These are phyloP conservation scores for Catharus fuscescens DNA, from an alignment of 2,113 vertebrate genomes.

Conservation along the genomic window DNA sequence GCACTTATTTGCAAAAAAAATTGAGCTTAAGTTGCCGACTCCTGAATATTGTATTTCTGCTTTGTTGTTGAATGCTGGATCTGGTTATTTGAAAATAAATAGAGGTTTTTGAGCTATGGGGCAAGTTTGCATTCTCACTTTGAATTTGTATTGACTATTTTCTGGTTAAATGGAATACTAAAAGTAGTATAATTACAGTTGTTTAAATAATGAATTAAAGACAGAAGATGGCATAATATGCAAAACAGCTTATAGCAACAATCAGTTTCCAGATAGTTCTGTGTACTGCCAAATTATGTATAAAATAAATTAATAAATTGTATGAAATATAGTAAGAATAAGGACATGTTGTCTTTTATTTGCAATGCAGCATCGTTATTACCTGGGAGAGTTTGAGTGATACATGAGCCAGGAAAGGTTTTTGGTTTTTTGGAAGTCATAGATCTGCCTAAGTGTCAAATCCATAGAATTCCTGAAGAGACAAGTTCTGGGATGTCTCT, in stretches of 20 bases:
- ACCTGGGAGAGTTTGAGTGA: background rate
- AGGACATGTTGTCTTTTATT: background rate
- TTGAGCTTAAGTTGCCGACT: background rate
- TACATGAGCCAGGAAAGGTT: rapidly evolving
- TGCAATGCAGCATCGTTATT: background rate
- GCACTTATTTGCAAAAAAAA: background rate
- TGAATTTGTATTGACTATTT: background rate
- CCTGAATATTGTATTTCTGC: background rate
- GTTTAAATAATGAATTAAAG: constrained; percentile 26
- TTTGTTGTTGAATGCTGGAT: background rate
- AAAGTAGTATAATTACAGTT: background rate
- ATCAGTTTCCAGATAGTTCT: background rate
- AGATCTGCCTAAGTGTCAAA: background rate
- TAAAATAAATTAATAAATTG: background rate
- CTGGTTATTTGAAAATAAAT: background rate
- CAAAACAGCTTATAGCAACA: background rate
- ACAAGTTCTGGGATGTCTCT: background rate
- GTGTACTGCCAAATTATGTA: background rate
- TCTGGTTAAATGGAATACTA: constrained; percentile 17
- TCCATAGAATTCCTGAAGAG: background rate
- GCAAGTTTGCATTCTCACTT: background rate
- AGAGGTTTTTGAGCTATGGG: background rate
- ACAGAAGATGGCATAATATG: background rate
- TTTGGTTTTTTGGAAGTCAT: background rate
- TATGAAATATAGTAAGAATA: background rate